Evolutionary conservation across 2,888 invertebrate species (phyloP).

Genomic region (Diaphora mendica): DNA sequence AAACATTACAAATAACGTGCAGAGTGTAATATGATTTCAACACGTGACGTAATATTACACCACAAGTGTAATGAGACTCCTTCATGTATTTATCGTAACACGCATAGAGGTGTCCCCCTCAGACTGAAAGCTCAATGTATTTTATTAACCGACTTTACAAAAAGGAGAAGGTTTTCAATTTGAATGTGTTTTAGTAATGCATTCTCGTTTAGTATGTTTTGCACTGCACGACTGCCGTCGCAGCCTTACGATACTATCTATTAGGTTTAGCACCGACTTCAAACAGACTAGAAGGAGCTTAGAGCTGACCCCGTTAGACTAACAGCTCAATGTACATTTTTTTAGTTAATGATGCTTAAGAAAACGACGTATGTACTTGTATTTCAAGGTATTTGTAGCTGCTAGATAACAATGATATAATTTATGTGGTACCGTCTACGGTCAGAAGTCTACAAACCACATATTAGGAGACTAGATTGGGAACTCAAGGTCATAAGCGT

Average conservation of each 20-base stretch:
- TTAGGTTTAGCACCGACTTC: no score
- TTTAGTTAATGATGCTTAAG: no score
- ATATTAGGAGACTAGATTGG: not conserved
- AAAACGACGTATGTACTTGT: no score
- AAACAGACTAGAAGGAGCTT: no score
- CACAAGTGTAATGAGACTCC: constrained; percentile 27
- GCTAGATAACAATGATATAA: not conserved
- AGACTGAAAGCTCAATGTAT: constrained; percentile 3
- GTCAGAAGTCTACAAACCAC: not conserved
- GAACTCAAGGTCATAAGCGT: not conserved
- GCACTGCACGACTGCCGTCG: no score
- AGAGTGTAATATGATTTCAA: constrained; percentile 13
- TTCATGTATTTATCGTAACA: constrained; percentile 31
- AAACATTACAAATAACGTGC: constrained; percentile 10
- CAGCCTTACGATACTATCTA: no score
- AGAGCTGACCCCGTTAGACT: no score
- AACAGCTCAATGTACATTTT: no score
- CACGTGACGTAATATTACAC: constrained; percentile 24
- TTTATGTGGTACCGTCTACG: not conserved
- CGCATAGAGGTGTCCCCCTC: not conserved
- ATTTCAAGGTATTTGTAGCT: not conserved
- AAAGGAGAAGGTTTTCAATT: no score
- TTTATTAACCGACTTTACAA: not conserved
- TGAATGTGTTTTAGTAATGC: no score
- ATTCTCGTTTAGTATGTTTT: no score